These are phyloP conservation scores for Drosophila mulleri DNA, from an alignment of 2,888 invertebrate genomes.

Conservation along the genomic window DNA sequence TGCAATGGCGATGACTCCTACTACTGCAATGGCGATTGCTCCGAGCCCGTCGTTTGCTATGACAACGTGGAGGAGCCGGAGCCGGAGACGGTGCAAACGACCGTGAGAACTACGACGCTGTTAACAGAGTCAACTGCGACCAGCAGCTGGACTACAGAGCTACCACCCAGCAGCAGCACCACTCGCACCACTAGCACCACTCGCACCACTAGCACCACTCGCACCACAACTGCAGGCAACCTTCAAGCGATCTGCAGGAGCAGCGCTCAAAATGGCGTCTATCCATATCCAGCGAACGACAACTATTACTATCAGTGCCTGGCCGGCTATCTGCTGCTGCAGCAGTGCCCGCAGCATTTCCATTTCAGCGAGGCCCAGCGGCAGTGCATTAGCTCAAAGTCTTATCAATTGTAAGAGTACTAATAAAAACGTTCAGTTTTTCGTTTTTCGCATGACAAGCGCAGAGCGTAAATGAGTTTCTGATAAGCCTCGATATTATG, in stretches of 20 bases:
- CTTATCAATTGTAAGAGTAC: conserved; percentile 55
- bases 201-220: not conserved
- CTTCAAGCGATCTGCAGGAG: conserved; percentile 42
- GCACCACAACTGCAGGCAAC: conserved; percentile 7
- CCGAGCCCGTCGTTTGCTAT: conserved; percentile 53
- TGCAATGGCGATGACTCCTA: conserved; percentile 77
- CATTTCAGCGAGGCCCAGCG: conserved; percentile 56
- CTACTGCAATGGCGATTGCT: conserved; percentile 71
- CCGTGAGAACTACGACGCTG: not conserved
- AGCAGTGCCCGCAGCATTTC: conserved; percentile 80
- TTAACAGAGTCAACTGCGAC: not conserved
- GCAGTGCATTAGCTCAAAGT: conserved; percentile 50
- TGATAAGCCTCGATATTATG: conserved; percentile 44
- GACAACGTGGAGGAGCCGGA: not conserved
- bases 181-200: not conserved
- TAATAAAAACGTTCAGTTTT: conserved; percentile 45
- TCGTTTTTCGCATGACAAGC: conserved; percentile 50
- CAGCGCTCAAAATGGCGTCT: conserved; percentile 50
- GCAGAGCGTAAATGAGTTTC: conserved; percentile 52
- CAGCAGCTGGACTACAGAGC: conserved; percentile 5
- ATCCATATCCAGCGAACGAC: conserved; percentile 67
- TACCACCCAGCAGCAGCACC: not conserved
- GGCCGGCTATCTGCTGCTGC: conserved; percentile 67
- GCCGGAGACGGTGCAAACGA: not conserved
- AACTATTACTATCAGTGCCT: conserved; percentile 73